Conservation (phyloP, 2,113 vertebrate species). For the Ochotona princeps region DNA sequence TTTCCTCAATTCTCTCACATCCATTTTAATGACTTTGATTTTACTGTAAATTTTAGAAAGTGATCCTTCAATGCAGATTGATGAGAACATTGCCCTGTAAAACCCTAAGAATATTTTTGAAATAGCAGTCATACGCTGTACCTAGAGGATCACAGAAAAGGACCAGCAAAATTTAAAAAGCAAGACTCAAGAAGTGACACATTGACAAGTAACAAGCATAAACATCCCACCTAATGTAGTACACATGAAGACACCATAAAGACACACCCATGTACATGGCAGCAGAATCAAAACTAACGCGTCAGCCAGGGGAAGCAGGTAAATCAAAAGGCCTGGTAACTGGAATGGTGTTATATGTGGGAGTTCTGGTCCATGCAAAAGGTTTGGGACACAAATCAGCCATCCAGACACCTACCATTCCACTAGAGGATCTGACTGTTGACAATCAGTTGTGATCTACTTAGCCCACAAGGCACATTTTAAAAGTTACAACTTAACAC, state of each 20-base stretch:
- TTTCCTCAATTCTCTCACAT: too few relatives aligned
- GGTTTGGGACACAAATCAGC: neutral
- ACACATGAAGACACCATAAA: neutral
- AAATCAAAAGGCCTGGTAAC: too few relatives aligned
- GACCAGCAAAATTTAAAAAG: neutral
- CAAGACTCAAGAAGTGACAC: neutral
- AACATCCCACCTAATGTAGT: neutral
- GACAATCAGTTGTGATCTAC: neutral
- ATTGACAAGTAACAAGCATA: neutral
- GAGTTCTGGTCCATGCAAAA: neutral
- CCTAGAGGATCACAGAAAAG: neutral
- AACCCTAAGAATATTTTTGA: neutral
- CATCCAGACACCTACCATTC: neutral
- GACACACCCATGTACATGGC: neutral
- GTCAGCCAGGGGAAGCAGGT: neutral
- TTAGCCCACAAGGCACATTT: neutral
- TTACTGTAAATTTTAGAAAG: neutral
- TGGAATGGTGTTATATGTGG: neutral
- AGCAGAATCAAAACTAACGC: neutral
- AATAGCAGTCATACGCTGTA: neutral
- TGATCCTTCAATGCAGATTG: neutral
- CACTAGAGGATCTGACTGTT: neutral
- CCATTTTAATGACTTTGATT: neutral
- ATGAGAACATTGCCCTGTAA: neutral
- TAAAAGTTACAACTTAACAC: neutral